Conservation (phyloP, 2,113 vertebrate species). For the Amia ocellicauda region DNA sequence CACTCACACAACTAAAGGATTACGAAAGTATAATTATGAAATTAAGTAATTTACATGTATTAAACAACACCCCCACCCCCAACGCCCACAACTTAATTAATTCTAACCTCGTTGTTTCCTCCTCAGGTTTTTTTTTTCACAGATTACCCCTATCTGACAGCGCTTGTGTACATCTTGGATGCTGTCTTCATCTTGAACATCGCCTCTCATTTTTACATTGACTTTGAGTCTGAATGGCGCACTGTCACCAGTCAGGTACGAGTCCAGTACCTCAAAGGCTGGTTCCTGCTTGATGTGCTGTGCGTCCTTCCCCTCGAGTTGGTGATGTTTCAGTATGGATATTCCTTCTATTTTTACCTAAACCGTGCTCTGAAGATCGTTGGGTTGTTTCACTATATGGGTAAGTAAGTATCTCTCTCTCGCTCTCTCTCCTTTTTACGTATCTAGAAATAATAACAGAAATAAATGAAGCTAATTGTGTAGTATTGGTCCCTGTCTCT, state of each 20-base stretch:
- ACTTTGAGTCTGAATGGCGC: conserved; percentile 23
- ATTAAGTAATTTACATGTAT: too few species aligned
- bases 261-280: conserved; percentile 19
- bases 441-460: neutral
- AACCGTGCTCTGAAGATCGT: conserved; percentile 26
- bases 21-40: too few species aligned
- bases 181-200: conserved; percentile 22
- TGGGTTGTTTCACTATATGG: conserved; percentile 20
- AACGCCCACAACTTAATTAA: too few species aligned
- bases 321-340: neutral
- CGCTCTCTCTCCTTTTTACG: neutral
- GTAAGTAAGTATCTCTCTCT: conserved; percentile 13
- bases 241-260: conserved; percentile 16
- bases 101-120: neutral
- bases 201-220: conserved; percentile 29
- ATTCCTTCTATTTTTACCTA: neutral
- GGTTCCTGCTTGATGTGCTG: conserved; percentile 30
- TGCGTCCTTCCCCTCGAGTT: conserved; percentile 22
- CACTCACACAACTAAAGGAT: too few species aligned
- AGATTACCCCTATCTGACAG: neutral
- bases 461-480: neutral
- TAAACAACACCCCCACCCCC: too few species aligned
- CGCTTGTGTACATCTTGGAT: conserved; percentile 23
- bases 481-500: neutral
- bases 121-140: conserved; percentile 25